phyloP scores from a whole-genome alignment of 2,113 vertebrate species.

The Phycodurus eques region DNA sequence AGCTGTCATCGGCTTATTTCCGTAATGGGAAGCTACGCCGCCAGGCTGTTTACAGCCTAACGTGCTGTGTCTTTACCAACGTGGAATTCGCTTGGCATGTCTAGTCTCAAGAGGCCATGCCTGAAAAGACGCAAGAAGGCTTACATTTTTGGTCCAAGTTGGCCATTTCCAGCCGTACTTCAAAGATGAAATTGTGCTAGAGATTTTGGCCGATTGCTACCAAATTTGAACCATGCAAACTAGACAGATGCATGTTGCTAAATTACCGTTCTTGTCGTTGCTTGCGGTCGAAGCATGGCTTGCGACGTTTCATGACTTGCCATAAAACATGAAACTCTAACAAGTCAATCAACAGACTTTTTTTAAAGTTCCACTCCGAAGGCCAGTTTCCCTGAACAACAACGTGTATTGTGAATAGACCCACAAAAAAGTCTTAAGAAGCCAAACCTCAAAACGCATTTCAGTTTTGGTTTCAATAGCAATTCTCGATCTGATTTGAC shows the following conservation, averaged over 20 bases:
- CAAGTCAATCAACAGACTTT: neutral
- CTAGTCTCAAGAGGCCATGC: neutral
- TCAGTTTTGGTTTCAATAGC: too few species aligned
- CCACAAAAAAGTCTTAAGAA: too few species aligned
- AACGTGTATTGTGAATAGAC: too few species aligned
- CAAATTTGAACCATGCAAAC: neutral
- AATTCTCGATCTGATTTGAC: too few species aligned
- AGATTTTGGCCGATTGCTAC: neutral
- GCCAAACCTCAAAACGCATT: too few species aligned
- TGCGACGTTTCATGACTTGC: neutral
- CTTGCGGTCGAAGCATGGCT: neutral
- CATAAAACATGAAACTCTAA: neutral
- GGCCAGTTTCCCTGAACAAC: too few species aligned
- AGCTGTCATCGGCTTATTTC: conserved; percentile 47
- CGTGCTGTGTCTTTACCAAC: neutral
- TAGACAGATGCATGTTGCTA: neutral
- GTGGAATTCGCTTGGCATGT: neutral
- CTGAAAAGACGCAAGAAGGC: neutral
- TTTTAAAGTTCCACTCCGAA: neutral
- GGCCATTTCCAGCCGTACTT: neutral
- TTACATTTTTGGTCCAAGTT: neutral
- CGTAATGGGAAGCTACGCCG: conserved; percentile 37
- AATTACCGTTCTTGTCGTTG: neutral
- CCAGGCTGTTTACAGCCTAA: conserved; percentile 38
- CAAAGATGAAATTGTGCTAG: neutral